Base-by-base conservation (phyloP, 2,797 vertebrate species). In the Mus caroli region DNA sequence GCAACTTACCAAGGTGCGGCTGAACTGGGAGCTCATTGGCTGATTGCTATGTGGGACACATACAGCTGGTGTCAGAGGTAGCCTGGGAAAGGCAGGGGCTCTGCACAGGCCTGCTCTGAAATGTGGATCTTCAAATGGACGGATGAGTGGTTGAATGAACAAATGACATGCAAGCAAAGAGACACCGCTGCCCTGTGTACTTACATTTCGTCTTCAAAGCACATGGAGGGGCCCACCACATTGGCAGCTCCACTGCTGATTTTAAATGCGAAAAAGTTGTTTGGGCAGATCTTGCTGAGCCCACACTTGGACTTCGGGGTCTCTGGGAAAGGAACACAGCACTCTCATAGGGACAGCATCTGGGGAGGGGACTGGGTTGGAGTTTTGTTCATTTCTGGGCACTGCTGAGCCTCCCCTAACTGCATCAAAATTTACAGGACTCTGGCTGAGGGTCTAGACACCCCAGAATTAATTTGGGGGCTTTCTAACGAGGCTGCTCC, bases 171-270 rank as follows among this genome's bases (percentile, higher is more conserved):
- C 8, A 17, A 34, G 28, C 11, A 75, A 76, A 0, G 15, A 64
- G 43, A n/a, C 17, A 2, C 2, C 1, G 12, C 75, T 13, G 5
- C 3, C 11, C 9, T 0, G 20, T 19, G 56, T 84, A 98, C 99
- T 96, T 98, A 99, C 99, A 97, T 78, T 58, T 93, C 78, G 67
- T 98, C 98, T 0, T 99, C 96, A 6, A 99, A 99, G 97, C 99
- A 99, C 94, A 99, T 99, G 28, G 97, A 98, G 62, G 99, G 99
- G n/a, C 99, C 99, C 13, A 99, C 98, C 24, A 99, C 97, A 0
- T 99, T 98, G 62, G 99, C 99, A 0, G 99, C 99, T 0, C 99
- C 99, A 0, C 99, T 99, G 82, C 31, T 79, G 88, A 99, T 97
- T 88, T 93, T 98, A 86, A 99, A 98, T 1, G 99, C 97, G 69